These are phyloP conservation scores for Phyllostomus hastatus DNA, from an alignment of 2,113 vertebrate genomes.

Conservation along the genomic window DNA sequence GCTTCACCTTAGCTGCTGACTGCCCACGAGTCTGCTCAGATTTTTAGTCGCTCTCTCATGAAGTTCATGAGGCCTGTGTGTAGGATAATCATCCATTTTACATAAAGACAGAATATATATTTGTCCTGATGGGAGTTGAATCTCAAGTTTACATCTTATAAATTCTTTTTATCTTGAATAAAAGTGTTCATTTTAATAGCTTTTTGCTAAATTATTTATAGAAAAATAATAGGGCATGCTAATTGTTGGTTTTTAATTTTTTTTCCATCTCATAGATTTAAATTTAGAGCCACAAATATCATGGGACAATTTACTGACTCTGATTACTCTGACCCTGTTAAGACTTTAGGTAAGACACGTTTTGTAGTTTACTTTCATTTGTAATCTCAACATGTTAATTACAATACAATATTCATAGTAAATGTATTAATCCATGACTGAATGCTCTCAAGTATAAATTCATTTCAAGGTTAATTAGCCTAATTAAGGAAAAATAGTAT, in stretches of 20 bases:
- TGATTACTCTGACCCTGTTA: slow-evolving; percentile 92
- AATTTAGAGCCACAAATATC: slow-evolving; percentile 94
- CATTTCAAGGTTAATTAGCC: slow-evolving; percentile 35
- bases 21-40: background rate
- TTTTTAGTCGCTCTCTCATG: background rate
- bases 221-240: background rate
- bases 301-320: slow-evolving; percentile 95
- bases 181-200: background rate
- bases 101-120: background rate
- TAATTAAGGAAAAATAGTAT: background rate
- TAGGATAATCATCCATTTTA: background rate
- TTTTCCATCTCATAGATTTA: slow-evolving; percentile 87
- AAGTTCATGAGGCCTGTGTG: background rate
- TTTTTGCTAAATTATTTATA: slow-evolving; percentile 7
- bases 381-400: slow-evolving; percentile 15
- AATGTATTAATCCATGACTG: background rate
- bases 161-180: slow-evolving; percentile 26
- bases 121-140: background rate
- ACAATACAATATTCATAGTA: background rate
- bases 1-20: background rate
- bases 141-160: background rate
- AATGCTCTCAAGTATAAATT: slow-evolving; percentile 16
- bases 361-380: background rate
- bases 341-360: slow-evolving; percentile 89
- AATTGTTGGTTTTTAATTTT: slow-evolving; percentile 19